Evolutionary conservation across 2,113 vertebrate species (phyloP), one percentile per base, ranked within the genome.

Genomic region (Gadus chalcogrammus): DNA sequence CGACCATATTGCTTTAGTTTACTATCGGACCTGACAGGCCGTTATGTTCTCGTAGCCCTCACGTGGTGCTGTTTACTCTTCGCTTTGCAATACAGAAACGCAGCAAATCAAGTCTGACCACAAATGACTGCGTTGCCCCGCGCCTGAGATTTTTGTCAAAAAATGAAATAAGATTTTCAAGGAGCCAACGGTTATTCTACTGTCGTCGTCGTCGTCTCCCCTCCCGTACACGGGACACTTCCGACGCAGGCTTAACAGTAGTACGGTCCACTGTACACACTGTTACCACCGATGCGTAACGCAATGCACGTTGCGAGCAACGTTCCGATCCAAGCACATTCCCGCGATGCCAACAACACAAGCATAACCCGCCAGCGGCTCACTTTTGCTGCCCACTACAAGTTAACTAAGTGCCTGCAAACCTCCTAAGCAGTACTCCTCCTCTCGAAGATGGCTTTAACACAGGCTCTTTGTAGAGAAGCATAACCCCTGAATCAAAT

Each of bases 281-380:
- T 80, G 8, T 48, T 89, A 87, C 81, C 86, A 74, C 90, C 84
- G 79, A 88, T 79, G 91, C 91, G 92, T 91, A 88, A 90, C 89
- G 91, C 91, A 90, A 84, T 82, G 91, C 91, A 90, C 84, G 86
- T 80, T 88, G 88, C 87, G 86, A 87, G 90, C 88, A 84, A 92
- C 90, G 88, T 85, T 90, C 87, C 90, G 90, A 88, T 92, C 89
- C 91, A 81, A 85, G 88, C 71, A 88, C 88, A 88, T 91, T 92
- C 91, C 85, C 86, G 84, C 75, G 90, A 84, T 88, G 92, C 93
- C 80, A 91, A 90, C 89, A 88, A 90, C 89, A 88, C 88, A 92
- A 91, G 92, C 92, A 89, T 24, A 68, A 83, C 87, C 90, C 84
- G 85, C 87, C 85, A 78, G 89, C 75, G 76, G 86, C 90, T 88